Conservation (phyloP, 2,888 invertebrate genomes). For the Tachystola acroxantha region DNA sequence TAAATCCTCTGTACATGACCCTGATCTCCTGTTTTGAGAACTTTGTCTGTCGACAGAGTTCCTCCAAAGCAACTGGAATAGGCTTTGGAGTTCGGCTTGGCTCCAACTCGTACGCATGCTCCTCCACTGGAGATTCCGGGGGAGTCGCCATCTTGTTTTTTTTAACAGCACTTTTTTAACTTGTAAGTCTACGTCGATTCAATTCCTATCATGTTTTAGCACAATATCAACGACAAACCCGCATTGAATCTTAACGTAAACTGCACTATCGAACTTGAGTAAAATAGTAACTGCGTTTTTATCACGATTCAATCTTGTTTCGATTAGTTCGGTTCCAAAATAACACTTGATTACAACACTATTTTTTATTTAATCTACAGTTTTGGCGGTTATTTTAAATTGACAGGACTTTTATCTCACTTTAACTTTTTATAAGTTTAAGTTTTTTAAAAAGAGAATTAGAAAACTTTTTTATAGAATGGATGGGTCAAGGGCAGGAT, state of each 20-base stretch:
- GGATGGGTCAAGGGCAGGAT: slow-evolving; percentile 42
- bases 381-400: slow-evolving; percentile 20
- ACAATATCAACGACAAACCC: too few species aligned
- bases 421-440: too few species aligned
- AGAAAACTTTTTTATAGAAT: slow-evolving; percentile 13
- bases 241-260: slow-evolving; percentile 25
- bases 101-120: slow-evolving; percentile 91
- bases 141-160: slow-evolving; percentile 95
- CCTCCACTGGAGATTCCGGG: slow-evolving; percentile 91
- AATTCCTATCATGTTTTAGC: too few species aligned
- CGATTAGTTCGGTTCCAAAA: slow-evolving; percentile 9
- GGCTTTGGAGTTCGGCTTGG: slow-evolving; percentile 88
- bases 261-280: too few species aligned
- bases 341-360: slow-evolving; percentile 4
- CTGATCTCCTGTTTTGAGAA: slow-evolving; percentile 97
- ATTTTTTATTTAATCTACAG: slow-evolving; percentile 11
- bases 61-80: slow-evolving; percentile 91
- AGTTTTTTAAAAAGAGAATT: slow-evolving; percentile 3
- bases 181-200: too few species aligned
- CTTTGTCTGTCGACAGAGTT: slow-evolving; percentile 94
- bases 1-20: slow-evolving; percentile 98
- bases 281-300: too few species aligned
- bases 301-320: too few species aligned
- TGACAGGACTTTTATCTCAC: slow-evolving; percentile 11
- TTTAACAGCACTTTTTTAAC: too few species aligned